Conservation (phyloP, 2,888 invertebrate genomes). For the Drosophila mercatorum region DNA sequence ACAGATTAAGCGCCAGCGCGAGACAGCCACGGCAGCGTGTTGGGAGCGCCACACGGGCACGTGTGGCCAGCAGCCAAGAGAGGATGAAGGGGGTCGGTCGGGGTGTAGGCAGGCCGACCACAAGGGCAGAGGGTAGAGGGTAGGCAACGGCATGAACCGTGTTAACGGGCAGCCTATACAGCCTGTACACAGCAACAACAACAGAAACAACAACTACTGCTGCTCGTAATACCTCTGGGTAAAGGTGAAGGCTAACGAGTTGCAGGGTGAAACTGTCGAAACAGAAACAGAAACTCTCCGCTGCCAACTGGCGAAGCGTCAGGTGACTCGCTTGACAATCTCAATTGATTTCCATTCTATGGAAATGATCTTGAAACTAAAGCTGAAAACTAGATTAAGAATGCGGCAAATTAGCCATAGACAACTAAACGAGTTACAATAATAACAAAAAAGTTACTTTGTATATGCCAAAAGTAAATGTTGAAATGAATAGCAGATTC, state of each 20-base stretch:
- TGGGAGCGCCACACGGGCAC: constrained; percentile 53
- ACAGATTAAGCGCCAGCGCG: constrained; percentile 75
- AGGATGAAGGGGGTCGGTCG: not conserved
- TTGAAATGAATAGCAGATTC: not conserved
- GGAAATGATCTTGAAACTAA: constrained; percentile 28
- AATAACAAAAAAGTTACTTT: not conserved
- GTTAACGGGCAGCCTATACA: constrained; percentile 8
- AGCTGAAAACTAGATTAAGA: constrained; percentile 37
- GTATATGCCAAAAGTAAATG: constrained; percentile 9
- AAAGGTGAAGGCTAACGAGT: constrained; percentile 57
- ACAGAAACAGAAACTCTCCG: constrained; percentile 8
- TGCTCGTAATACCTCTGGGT: constrained; percentile 13
- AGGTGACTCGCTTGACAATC: constrained; percentile 35
- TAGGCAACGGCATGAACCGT: constrained; percentile 1
- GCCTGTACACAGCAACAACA: not conserved
- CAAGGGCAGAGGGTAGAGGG: not conserved
- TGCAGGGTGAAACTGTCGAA: constrained; percentile 51
- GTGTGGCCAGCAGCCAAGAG: constrained; percentile 36
- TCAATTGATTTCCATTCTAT: constrained; percentile 26
- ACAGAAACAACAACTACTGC: not conserved
- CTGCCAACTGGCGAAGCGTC: constrained; percentile 20
- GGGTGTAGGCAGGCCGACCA: not conserved
- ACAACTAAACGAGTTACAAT: constrained; percentile 19
- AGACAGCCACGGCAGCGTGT: constrained; percentile 40
- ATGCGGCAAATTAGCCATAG: constrained; percentile 4